These are phyloP conservation scores for Oscheius sp. DNA, from an alignment of 2,888 invertebrate species.

Conservation along the genomic window DNA sequence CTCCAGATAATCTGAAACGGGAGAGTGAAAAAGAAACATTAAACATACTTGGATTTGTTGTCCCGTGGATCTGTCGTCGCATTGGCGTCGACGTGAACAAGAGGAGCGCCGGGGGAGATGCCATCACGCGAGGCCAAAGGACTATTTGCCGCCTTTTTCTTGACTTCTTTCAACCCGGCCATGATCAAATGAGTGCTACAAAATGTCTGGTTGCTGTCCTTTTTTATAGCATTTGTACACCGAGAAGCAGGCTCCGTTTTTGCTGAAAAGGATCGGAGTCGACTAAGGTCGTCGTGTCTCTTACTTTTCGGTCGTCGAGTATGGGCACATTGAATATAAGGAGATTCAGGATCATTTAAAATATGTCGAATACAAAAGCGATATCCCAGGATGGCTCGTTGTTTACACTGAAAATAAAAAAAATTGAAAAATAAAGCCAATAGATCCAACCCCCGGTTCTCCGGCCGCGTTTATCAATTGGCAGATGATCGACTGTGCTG, in stretches of 20 bases:
- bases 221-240: conserved; percentile 67
- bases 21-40: background rate
- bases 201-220: conserved; percentile 40
- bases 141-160: conserved; percentile 16
- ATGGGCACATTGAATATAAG: conserved; percentile 85
- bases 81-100: too few relatives aligned
- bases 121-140: background rate
- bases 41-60: too few relatives aligned
- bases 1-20: background rate
- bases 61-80: too few relatives aligned
- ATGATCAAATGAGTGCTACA: conserved; percentile 70
- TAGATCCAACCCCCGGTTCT: background rate
- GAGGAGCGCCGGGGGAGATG: background rate
- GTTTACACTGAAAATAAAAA: conserved; percentile 74
- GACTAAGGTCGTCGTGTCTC: background rate
- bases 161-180: conserved; percentile 51
- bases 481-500: conserved; percentile 16
- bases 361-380: conserved; percentile 87
- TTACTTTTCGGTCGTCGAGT: conserved; percentile 75
- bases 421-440: background rate
- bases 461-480: background rate
- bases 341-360: conserved; percentile 84
- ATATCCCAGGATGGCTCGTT: conserved; percentile 80
- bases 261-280: conserved; percentile 21
- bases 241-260: conserved; percentile 43